Evolutionary conservation across 2,113 vertebrate species (phyloP).

Genomic region (Sceloporus tristichus): DNA sequence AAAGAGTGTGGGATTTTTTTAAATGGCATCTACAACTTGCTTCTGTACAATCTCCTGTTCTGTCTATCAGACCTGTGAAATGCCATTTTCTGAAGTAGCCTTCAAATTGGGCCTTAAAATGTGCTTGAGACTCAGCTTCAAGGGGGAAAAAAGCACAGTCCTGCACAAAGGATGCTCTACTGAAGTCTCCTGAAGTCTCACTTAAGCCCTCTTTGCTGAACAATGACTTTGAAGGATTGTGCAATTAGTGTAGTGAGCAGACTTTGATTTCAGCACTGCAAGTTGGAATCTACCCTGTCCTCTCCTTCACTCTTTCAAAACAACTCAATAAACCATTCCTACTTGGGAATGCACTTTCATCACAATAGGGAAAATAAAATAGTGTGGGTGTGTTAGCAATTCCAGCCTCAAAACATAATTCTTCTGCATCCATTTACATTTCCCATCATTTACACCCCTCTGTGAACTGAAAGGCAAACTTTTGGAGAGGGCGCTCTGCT

Average conservation of each 20-base stretch:
- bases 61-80: not conserved
- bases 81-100: not conserved
- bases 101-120: not conserved
- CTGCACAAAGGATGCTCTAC: not conserved
- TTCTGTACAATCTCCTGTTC: not conserved
- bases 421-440: too few species aligned
- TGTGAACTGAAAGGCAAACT: too few species aligned
- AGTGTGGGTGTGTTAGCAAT: too few species aligned
- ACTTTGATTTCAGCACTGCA: not conserved
- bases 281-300: not conserved
- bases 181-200: not conserved
- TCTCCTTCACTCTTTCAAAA: not conserved
- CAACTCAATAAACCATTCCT: not conserved
- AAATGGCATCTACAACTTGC: not conserved
- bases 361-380: too few species aligned
- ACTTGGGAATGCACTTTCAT: too few species aligned
- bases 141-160: not conserved
- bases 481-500: too few species aligned
- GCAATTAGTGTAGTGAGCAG: not conserved
- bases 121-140: not conserved
- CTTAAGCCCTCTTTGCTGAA: not conserved
- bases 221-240: not conserved
- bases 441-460: too few species aligned
- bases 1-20: not conserved
- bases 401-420: too few species aligned